phyloP scores from a whole-genome alignment of 2,797 vertebrate genomes.

The Xerus rutilus region DNA sequence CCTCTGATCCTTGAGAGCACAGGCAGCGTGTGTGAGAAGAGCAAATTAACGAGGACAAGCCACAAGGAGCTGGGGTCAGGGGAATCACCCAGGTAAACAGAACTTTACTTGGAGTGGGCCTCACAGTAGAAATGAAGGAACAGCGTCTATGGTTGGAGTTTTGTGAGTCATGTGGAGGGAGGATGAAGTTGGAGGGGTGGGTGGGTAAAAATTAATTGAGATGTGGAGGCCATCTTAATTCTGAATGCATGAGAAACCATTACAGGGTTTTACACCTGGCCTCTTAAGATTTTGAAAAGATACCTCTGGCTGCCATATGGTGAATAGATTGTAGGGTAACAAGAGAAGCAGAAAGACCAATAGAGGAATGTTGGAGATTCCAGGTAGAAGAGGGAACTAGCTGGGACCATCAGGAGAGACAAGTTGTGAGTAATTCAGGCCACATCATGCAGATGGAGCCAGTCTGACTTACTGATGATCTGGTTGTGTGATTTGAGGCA shows the following conservation, averaged over 20 bases:
- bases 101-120: neutral
- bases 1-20: neutral
- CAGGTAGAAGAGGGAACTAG: neutral
- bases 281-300: neutral
- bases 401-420: neutral
- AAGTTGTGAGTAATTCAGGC: neutral
- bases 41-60: neutral
- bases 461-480: neutral
- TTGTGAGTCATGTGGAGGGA: neutral
- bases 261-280: neutral
- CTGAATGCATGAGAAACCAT: neutral
- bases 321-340: neutral
- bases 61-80: neutral
- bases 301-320: neutral
- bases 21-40: neutral
- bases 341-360: neutral
- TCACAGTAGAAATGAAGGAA: no score
- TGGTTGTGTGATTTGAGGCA: neutral
- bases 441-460: neutral
- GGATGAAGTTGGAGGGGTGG: neutral
- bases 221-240: neutral
- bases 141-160: neutral
- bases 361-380: neutral
- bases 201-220: neutral
- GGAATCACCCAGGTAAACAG: neutral